Evolutionary conservation across 1,140 invertebrate species (phyloP).

Genomic region (Scaptomyza hsui): DNA sequence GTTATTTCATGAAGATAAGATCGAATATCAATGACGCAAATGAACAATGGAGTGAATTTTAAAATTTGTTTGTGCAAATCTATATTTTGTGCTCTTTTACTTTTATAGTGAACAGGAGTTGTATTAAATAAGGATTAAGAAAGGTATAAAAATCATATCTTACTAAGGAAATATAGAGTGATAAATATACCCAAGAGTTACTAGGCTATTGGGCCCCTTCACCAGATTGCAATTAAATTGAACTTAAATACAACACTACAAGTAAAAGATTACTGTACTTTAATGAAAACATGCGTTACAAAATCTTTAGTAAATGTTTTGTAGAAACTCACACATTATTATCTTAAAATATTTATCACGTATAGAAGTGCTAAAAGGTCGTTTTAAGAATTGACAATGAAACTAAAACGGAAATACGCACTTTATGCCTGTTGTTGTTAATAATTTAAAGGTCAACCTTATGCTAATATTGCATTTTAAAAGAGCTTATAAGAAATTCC

Average conservation of each 20-base stretch:
- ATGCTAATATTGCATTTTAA: constrained; percentile 54
- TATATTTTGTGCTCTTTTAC: background rate
- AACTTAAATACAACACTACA: constrained; percentile 9
- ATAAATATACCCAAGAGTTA: constrained; percentile 21
- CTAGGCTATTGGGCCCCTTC: constrained; percentile 15
- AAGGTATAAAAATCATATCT: background rate
- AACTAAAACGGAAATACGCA: background rate
- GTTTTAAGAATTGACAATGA: constrained; percentile 3
- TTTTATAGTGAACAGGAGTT: background rate
- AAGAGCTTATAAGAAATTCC: constrained; percentile 42
- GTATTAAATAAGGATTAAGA: background rate
- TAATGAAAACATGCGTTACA: background rate
- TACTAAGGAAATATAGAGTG: constrained; percentile 6
- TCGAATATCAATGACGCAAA: constrained; percentile 2
- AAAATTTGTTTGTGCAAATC: background rate
- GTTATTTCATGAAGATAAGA: constrained; percentile 2
- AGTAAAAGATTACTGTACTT: background rate
- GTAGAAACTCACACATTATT: background rate
- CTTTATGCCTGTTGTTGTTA: constrained; percentile 3
- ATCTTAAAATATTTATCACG: constrained; percentile 15
- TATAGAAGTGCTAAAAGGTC: background rate
- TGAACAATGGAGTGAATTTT: constrained; percentile 13
- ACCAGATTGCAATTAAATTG: constrained; percentile 16
- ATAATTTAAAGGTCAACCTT: constrained; percentile 7
- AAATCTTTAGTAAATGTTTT: background rate